These are phyloP conservation scores for Athalia circularis DNA, from an alignment of 2,888 invertebrate species.

Conservation along the genomic window DNA sequence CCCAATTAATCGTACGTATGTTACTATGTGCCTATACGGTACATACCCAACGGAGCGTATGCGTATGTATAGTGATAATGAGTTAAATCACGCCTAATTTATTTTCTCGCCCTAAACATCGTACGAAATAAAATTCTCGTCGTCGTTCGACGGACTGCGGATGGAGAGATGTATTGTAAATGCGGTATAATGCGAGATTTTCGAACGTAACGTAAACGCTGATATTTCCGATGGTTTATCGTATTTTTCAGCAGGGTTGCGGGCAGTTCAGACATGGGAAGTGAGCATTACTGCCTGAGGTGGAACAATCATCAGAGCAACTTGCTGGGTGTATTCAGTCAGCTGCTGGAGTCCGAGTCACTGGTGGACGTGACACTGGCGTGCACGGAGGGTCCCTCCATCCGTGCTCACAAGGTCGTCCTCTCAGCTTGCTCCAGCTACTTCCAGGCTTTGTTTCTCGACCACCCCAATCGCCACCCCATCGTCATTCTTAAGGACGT, in stretches of 20 bases:
- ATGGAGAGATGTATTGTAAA: constrained; percentile 32
- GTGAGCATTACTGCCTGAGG: constrained; percentile 99
- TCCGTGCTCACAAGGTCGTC: constrained; percentile 96
- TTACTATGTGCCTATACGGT: not conserved
- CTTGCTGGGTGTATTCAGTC: constrained; percentile 97
- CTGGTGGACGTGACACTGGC: constrained; percentile 97
- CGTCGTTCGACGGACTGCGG: too few species aligned
- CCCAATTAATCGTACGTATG: not conserved
- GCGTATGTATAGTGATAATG: not conserved
- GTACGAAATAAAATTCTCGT: too few species aligned
- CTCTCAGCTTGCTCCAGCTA: constrained; percentile 96
- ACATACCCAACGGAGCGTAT: not conserved
- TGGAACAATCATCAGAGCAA: constrained; percentile 99
- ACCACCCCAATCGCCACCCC: constrained; percentile 94
- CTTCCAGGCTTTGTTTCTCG: constrained; percentile 94
- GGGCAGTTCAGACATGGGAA: constrained; percentile 97
- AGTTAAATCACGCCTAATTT: too few species aligned
- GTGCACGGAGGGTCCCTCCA: constrained; percentile 96
- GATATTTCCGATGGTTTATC: not conserved
- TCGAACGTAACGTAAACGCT: constrained; percentile 45
- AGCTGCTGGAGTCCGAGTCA: constrained; percentile 96
- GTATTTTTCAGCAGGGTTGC: constrained; percentile 76
- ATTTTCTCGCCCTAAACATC: too few species aligned
- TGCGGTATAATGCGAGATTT: constrained; percentile 48
- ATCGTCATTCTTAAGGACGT: constrained; percentile 97